Evolutionary conservation across 2,797 vertebrate genomes (phyloP).

Genomic region (Decapterus maruadsi): DNA sequence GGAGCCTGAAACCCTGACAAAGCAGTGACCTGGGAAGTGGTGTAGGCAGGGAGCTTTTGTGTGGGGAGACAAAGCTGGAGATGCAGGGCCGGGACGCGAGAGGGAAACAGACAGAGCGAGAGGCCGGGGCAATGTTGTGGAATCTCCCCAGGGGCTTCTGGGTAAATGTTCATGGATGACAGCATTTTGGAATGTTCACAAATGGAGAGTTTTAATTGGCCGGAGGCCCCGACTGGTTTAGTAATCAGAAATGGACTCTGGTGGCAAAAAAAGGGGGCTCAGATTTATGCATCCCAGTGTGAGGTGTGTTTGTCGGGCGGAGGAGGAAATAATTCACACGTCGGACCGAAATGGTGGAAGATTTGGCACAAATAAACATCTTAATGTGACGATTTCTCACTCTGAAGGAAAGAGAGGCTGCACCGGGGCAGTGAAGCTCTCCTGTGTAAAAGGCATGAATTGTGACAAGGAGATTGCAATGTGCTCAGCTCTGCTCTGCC

Average conservation of each 20-base stretch:
- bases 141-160: constrained; percentile 86
- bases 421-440: neutral
- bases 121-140: constrained; percentile 83
- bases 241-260: constrained; percentile 77
- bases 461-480: constrained; percentile 33
- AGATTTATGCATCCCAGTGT: constrained; percentile 64
- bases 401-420: constrained; percentile 2
- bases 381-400: constrained; percentile 34
- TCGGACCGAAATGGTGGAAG: constrained; percentile 15
- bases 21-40: constrained; percentile 88
- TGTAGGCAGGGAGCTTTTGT: constrained; percentile 88
- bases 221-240: constrained; percentile 81
- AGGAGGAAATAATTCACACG: constrained; percentile 27
- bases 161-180: constrained; percentile 89
- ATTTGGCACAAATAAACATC: constrained; percentile 24
- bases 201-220: constrained; percentile 87
- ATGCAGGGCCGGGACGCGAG: constrained; percentile 74
- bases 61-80: constrained; percentile 83
- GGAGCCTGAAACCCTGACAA: constrained; percentile 81
- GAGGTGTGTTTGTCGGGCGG: constrained; percentile 45
- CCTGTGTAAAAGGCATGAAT: neutral
- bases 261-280: constrained; percentile 50
- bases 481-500: constrained; percentile 33
- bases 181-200: constrained; percentile 87
- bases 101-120: constrained; percentile 73